Conservation (phyloP, 1,140 invertebrate genomes). For the Drosophila lacertosa region DNA sequence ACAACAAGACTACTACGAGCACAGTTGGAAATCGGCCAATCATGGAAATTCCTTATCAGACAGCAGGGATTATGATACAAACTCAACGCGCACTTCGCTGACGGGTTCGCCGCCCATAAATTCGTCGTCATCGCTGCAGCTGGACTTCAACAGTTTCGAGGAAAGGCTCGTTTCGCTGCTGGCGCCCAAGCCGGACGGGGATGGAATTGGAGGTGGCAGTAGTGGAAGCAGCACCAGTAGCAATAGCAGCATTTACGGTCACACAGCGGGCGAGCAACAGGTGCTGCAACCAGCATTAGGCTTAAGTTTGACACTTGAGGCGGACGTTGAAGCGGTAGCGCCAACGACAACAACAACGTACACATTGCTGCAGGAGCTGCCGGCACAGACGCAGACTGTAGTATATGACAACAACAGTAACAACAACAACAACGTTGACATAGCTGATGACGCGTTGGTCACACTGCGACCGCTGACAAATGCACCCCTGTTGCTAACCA, state of each 20-base stretch:
- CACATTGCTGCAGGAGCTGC: conserved; percentile 45
- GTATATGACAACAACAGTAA: conserved; percentile 12
- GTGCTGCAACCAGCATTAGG: conserved; percentile 72
- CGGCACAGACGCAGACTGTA: conserved; percentile 23
- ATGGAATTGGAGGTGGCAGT: conserved; percentile 21
- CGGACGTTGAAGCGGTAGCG: conserved; percentile 43
- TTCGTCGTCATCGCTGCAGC: conserved; percentile 44
- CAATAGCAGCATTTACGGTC: conserved; percentile 18
- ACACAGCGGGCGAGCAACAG: conserved; percentile 70
- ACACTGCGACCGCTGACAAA: conserved; percentile 41
- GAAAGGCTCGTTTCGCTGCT: conserved; percentile 57
- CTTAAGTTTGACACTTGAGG: conserved; percentile 62
- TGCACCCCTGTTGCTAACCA: conserved; percentile 52
- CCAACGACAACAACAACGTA: conserved; percentile 25
- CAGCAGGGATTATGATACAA: conserved; percentile 79
- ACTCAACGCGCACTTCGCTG: conserved; percentile 69
- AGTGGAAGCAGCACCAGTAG: conserved; percentile 45
- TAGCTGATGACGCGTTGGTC: conserved; percentile 39
- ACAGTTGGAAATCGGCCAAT: conserved; percentile 47
- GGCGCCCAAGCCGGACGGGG: conserved; percentile 49
- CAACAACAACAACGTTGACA: conserved; percentile 16
- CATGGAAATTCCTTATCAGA: conserved; percentile 76
- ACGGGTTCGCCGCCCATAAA: conserved; percentile 63
- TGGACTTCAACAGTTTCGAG: conserved; percentile 53
- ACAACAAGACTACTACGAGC: conserved; percentile 48